Percentiles rank a stretch among this genome's conserved stretches.
Conservation (phyloP, 2,797 vertebrate species). For the Pogoniulus pusillus region DNA sequence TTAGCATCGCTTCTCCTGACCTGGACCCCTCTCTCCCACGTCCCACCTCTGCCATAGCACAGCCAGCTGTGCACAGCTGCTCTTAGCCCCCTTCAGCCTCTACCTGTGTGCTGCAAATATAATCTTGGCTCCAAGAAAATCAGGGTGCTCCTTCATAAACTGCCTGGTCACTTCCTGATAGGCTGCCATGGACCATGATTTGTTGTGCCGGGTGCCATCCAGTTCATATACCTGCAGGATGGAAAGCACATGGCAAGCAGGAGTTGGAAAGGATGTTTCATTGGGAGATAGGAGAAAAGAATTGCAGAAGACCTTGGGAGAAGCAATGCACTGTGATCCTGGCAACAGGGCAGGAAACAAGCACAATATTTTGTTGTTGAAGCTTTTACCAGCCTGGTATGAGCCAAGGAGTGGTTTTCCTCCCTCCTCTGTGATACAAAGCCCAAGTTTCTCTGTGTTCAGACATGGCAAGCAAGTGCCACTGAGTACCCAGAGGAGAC, state of each 20-base stretch:
- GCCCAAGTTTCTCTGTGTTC: background rate
- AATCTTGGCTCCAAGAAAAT: constrained; percentile 85
- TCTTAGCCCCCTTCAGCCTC: background rate
- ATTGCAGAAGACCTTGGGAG: background rate
- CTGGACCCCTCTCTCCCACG: background rate
- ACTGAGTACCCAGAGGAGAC: constrained; percentile 11
- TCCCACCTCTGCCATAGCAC: rapidly evolving
- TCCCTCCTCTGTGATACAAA: background rate
- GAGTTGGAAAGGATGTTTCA: background rate
- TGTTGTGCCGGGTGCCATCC: constrained; percentile 79
- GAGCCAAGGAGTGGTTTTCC: background rate
- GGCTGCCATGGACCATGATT: constrained; percentile 79
- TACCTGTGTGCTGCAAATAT: constrained; percentile 85
- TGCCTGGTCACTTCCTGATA: constrained; percentile 78
- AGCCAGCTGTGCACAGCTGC: rapidly evolving
- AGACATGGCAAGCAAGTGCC: background rate
- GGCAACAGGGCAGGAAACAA: background rate
- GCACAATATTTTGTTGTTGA: background rate
- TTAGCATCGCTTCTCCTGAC: background rate
- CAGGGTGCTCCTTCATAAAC: constrained; percentile 82
- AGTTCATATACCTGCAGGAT: constrained; percentile 85
- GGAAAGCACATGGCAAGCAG: background rate
- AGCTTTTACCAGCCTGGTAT: background rate
- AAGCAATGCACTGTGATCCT: background rate
- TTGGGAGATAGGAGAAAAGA: background rate